A percentile compares a stretch with the other conserved stretches of the same genome.
These are phyloP conservation scores for Heliangelus exortis DNA, from an alignment of 2,797 vertebrate genomes.

Conservation along the genomic window DNA sequence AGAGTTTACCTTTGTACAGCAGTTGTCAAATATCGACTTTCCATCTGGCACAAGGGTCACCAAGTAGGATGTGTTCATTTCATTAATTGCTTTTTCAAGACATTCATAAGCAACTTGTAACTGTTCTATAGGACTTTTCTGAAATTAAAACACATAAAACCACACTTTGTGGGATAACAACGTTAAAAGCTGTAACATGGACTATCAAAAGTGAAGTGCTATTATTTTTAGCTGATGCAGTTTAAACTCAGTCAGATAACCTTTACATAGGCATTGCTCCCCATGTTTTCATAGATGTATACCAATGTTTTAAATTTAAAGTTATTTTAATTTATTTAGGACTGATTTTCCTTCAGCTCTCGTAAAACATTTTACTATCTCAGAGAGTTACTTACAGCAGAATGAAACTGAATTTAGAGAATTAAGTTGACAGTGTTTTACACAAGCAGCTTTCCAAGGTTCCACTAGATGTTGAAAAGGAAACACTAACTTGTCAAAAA, in stretches of 20 bases:
- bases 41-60: constrained; percentile 64
- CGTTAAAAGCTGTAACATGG: not conserved
- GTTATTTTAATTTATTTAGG: not conserved
- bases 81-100: constrained; percentile 79
- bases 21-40: constrained; percentile 80
- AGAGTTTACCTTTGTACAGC: constrained; percentile 81
- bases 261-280: not conserved
- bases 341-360: not conserved
- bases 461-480: not conserved
- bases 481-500: not conserved
- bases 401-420: not conserved
- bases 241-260: not conserved
- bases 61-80: constrained; percentile 73
- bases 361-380: not conserved
- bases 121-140: constrained; percentile 80
- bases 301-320: not conserved
- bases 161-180: not conserved
- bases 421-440: not conserved
- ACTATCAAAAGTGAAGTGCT: not conserved
- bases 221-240: not conserved
- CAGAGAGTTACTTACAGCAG: not conserved
- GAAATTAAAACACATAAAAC: constrained; percentile 52
- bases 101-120: constrained; percentile 81
- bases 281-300: not conserved
- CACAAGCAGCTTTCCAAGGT: not conserved